These are phyloP conservation scores for Cydia splendana DNA, from an alignment of 1,140 invertebrate genomes.

Conservation along the genomic window DNA sequence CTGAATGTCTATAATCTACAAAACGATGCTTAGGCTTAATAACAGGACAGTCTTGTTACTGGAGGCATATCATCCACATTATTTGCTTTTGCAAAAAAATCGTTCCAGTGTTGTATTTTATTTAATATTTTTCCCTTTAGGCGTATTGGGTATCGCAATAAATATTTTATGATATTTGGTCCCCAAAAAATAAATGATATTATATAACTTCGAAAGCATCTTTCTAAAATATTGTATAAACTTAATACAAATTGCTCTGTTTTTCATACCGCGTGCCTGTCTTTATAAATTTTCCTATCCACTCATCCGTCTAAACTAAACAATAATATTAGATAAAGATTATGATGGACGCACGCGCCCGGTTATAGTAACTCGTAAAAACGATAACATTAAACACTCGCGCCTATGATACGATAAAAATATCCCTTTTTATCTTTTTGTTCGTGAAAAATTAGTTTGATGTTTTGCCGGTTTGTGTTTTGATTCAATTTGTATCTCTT, in stretches of 20 bases:
- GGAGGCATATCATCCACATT: neutral
- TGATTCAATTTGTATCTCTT: neutral
- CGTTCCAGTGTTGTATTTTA: neutral
- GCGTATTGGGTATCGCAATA: neutral
- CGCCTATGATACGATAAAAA: slow-evolving; percentile 9
- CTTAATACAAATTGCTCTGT: neutral
- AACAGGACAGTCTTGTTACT: neutral
- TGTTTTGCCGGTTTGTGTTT: slow-evolving; percentile 1
- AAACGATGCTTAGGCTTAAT: slow-evolving; percentile 2
- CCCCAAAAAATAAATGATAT: too few relatives aligned
- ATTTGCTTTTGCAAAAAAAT: neutral
- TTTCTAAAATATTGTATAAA: neutral
- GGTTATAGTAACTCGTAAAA: slow-evolving; percentile 13
- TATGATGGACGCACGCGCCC: neutral
- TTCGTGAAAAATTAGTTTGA: neutral
- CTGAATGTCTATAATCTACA: neutral
- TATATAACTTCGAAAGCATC: too few relatives aligned
- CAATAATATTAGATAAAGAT: slow-evolving; percentile 20
- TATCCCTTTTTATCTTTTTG: slow-evolving; percentile 6
- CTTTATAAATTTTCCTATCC: slow-evolving; percentile 8
- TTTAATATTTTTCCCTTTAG: neutral
- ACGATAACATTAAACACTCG: slow-evolving; percentile 15
- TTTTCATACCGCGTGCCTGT: neutral
- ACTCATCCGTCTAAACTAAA: neutral
- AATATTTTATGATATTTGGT: too few relatives aligned